Base-by-base conservation (phyloP, 2,797 vertebrate species). In the Notolabrus celidotus region DNA sequence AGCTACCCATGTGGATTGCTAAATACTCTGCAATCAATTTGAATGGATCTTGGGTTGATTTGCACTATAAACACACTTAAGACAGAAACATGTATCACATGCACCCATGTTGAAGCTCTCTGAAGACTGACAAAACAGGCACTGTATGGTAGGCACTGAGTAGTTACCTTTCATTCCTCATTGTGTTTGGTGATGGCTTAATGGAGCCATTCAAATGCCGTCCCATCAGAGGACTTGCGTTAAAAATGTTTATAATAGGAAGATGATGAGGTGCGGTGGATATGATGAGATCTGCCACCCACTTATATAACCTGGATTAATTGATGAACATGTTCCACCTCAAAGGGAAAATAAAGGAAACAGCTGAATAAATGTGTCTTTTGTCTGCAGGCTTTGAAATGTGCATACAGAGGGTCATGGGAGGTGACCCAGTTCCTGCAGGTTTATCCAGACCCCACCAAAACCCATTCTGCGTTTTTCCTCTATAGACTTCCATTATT, bases 401-500 rank as follows among this genome's bases (percentile, higher is more conserved):
- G 19, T 71, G 51, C 22, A 17, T 11, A 42, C 10, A 45, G 22
- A 59, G 45, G 69, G 60, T 79, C 53, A 67, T 58, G 70, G 68
- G 77, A 75, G 57, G 52, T 71, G 71, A 71, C 76, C 76, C 59
- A 71, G 53, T 74, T 77, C 71, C 20, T 58, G 51, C 49, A 49
- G 49, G 62, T 79, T 64, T 64, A 66, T 57, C 33, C 50, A 43
- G 46, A 53, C 60, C 20, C 41, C 43, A 45, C 60, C 75, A 57
- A n/a, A 75, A 66, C 23, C 34, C 31, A 27, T 38, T 61, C 20
- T 57, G 34, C 23, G 23, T 58, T 39, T 47, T 23, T n/a, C n/a
- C 60, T 58, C 47, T 33, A 27, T 14, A 39, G 53, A 63, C 38
- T 19, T 60, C 55, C 53, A 74, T 81, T 67, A 74, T 79, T 79